phyloP scores from a whole-genome alignment of 2,888 invertebrate species.

The Dynastes maya region DNA sequence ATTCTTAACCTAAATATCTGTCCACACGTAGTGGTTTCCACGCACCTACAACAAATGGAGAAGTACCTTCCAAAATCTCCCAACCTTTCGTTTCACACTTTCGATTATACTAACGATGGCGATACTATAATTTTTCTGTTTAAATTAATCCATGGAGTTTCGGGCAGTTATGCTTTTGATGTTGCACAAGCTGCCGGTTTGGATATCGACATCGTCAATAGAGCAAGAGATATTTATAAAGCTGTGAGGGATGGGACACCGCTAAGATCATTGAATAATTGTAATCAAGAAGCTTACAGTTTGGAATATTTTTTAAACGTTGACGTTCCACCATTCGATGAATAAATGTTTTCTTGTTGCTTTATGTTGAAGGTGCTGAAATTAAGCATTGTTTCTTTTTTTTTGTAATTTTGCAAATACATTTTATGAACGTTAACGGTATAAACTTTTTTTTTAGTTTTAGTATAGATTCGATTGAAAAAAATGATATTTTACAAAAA shows the following conservation, averaged over 20 bases:
- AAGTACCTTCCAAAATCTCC: constrained; percentile 74
- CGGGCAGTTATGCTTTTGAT: constrained; percentile 78
- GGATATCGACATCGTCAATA: constrained; percentile 70
- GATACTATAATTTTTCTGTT: constrained; percentile 78
- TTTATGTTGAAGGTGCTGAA: not conserved
- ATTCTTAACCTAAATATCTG: constrained; percentile 73
- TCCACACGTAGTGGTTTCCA: constrained; percentile 85
- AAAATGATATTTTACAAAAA: no score
- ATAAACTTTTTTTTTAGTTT: no score
- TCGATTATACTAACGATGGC: constrained; percentile 50
- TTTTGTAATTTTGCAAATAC: no score
- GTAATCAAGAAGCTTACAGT: constrained; percentile 1
- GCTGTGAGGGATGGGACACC: constrained; percentile 61
- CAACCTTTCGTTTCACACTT: constrained; percentile 62
- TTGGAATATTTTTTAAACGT: constrained; percentile 41
- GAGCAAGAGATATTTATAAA: constrained; percentile 72
- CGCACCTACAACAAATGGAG: constrained; percentile 82
- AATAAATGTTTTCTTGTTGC: not conserved
- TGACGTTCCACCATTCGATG: constrained; percentile 43
- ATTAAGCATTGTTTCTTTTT: no score
- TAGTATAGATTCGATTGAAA: no score
- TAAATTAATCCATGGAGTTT: constrained; percentile 76
- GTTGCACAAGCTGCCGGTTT: constrained; percentile 78
- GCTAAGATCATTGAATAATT: constrained; percentile 38
- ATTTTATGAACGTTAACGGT: no score